These are phyloP conservation scores for Nasonia giraulti DNA, from an alignment of 1,140 invertebrate genomes.

Conservation along the genomic window DNA sequence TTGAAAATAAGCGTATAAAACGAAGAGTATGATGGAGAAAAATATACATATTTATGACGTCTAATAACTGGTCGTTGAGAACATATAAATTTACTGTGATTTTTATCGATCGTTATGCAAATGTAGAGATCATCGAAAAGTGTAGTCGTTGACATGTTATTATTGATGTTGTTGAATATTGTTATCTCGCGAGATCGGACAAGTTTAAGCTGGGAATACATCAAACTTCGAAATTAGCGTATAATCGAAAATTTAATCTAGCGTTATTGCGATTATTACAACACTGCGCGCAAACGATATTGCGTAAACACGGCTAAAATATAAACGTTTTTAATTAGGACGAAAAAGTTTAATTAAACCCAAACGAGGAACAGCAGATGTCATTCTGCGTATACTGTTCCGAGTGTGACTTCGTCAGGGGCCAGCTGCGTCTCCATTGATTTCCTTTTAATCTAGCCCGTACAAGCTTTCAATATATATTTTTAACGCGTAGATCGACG, in stretches of 20 bases:
- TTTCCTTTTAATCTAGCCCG: background rate
- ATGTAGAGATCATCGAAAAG: conserved; percentile 3
- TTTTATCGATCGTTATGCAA: conserved; percentile 3
- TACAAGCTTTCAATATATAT: background rate
- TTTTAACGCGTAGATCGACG: background rate
- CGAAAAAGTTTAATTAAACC: background rate
- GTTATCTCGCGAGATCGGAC: background rate
- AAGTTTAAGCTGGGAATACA: background rate
- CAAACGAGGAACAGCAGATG: background rate
- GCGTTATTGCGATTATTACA: background rate
- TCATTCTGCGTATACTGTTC: background rate
- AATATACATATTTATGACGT: background rate
- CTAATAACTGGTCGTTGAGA: background rate
- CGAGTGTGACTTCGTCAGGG: background rate
- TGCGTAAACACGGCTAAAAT: background rate
- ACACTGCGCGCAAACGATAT: background rate
- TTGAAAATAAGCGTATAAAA: background rate
- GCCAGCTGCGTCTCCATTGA: conserved; percentile 9
- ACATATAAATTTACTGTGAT: conserved; percentile 13
- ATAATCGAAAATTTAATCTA: background rate
- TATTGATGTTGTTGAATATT: background rate
- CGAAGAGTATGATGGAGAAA: background rate
- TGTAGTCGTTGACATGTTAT: background rate
- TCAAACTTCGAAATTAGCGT: background rate
- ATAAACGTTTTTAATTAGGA: background rate